These are phyloP conservation scores for Polymixis lichenea DNA, from an alignment of 2,888 invertebrate genomes.

Conservation along the genomic window DNA sequence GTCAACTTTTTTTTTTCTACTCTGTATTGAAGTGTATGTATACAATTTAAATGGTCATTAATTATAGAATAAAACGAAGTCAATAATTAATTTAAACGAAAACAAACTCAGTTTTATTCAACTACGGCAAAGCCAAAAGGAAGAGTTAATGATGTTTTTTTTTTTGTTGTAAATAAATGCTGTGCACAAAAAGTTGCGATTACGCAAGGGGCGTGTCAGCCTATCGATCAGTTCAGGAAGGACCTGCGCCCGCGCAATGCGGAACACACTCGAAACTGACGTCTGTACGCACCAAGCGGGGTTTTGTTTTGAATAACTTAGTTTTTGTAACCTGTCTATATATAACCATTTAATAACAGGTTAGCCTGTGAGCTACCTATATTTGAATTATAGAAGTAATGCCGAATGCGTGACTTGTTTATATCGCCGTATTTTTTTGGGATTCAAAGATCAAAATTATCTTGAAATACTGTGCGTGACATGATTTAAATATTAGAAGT, in stretches of 20 bases:
- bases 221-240: constrained; percentile 45
- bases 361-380: constrained; percentile 13
- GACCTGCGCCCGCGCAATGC: constrained; percentile 51
- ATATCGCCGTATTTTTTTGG: constrained; percentile 9
- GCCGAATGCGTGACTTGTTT: constrained; percentile 42
- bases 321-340: constrained; percentile 35
- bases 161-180: no score
- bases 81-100: no score
- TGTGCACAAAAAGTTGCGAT: constrained; percentile 14
- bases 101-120: no score
- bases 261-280: constrained; percentile 42
- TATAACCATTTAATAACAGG: constrained; percentile 10
- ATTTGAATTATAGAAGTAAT: no score
- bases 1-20: no score
- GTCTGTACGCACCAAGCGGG: neutral
- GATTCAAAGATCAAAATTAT: neutral
- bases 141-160: no score
- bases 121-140: no score
- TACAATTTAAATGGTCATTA: no score
- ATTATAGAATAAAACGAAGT: no score
- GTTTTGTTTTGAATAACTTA: constrained; percentile 42
- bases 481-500: constrained; percentile 13
- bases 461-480: constrained; percentile 32
- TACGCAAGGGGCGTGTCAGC: constrained; percentile 43
- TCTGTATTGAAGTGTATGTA: no score